Base-by-base conservation (phyloP, 23 tunicate species). In the Aplidium turbinatum region DNA sequence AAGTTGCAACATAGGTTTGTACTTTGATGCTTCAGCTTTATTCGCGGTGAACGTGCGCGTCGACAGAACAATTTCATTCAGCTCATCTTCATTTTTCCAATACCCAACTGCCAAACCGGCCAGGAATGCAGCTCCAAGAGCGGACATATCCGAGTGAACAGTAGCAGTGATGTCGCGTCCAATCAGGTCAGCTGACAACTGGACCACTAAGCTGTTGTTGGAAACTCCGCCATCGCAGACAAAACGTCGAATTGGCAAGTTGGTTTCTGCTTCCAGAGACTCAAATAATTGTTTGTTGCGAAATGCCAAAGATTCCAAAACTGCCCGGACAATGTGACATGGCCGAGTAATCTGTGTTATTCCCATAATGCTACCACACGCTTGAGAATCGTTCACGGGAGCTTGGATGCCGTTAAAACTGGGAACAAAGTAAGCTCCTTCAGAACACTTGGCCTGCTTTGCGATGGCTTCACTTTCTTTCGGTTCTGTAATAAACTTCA, bases 211-310 rank as follows among this genome's bases (percentile, higher is more conserved):
- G 23, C 78, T 31, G 54, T 79, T 90, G 6, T 68, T 78, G n/a
- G 89, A 68, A 1, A 90, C 97, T 5, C 97, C 97, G 21, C 97
- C 97, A 53, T 90, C 97, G 27, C 97, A 90, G 9, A 90, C 97
- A 83, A 90, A 70, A 18, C 69, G 61, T 32, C 69, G 65, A 25
- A 90, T 70, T 26, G 83, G 73, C 16, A 70, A 48, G 26, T 58
- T 66, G 18, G 87, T 81, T 64, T 90, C 97, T 20, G 89, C 50
- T 16, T 39, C 36, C 85, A 90, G 73, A 6, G 97, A 50, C 27
- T 78, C 77, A 47, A 50, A 83, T 22, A 90, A 68, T 57, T 90
- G 82, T 40, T 60, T 68, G 70, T 78, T 82, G n/a, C 97, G 63
- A 51, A 77, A 90, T 2, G 99, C 95, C n/a, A 94, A 31, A 0